These are phyloP conservation scores for Pristionchus fissidentatus DNA, from an alignment of 2,888 invertebrate genomes.

Conservation along the genomic window DNA sequence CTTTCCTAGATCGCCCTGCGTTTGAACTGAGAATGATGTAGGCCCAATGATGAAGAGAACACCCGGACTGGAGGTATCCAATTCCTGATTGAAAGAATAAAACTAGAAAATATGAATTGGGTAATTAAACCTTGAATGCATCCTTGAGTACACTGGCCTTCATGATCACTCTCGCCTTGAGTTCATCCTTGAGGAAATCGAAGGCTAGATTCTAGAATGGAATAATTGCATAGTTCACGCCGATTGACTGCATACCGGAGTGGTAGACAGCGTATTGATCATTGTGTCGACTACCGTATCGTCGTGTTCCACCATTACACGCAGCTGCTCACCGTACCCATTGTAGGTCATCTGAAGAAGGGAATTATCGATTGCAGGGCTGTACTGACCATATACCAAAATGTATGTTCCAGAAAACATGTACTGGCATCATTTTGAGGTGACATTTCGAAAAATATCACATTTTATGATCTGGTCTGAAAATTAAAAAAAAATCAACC, in stretches of 20 bases:
- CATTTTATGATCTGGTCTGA: too few species aligned
- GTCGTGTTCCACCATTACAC: constrained; percentile 45
- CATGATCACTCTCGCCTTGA: constrained; percentile 42
- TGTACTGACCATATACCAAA: too few species aligned
- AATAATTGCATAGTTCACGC: background rate
- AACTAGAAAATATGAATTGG: background rate
- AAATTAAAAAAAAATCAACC: too few species aligned
- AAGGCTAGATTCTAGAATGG: constrained; percentile 26
- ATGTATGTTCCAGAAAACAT: too few species aligned
- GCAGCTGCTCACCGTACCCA: constrained; percentile 37
- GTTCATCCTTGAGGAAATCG: constrained; percentile 6
- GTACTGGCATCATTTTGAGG: too few species aligned
- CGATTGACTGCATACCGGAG: background rate
- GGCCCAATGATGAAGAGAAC: constrained; percentile 14
- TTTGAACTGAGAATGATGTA: background rate
- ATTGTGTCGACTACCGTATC: constrained; percentile 8
- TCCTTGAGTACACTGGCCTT: constrained; percentile 45
- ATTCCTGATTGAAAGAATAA: constrained; percentile 41
- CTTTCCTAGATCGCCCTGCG: constrained; percentile 40
- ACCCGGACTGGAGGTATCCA: constrained; percentile 34
- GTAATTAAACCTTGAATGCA: constrained; percentile 39
- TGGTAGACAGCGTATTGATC: constrained; percentile 41
- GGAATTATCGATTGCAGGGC: too few species aligned
- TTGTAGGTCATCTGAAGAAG: constrained; percentile 24
- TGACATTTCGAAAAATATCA: too few species aligned